phyloP scores from a whole-genome alignment of 2,888 invertebrate species.

The Macrosiphum euphorbiae region DNA sequence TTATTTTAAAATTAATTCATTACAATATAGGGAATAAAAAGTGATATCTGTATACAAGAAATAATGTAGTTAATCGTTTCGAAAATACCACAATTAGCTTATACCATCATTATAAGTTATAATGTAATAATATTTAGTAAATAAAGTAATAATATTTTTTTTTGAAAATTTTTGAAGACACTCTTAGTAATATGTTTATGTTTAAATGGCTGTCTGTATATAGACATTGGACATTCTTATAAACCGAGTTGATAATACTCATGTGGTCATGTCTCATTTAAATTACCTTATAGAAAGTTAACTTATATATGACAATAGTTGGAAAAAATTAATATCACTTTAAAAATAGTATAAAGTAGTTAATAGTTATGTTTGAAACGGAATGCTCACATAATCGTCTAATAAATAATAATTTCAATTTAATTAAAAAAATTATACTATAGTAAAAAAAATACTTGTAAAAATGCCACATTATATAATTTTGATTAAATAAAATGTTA shows the following conservation, averaged over 20 bases:
- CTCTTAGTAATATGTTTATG: not conserved
- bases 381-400: not conserved
- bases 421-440: not conserved
- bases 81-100: not conserved
- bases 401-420: not conserved
- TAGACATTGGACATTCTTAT: not conserved
- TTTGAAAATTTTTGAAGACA: not conserved
- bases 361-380: not conserved
- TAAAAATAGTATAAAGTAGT: not conserved
- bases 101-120: not conserved
- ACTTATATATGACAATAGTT: not conserved
- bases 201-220: not conserved
- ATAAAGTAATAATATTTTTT: not conserved
- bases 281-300: not conserved
- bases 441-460: not conserved
- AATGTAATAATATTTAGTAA: not conserved
- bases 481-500: not conserved
- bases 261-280: not conserved
- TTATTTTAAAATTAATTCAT: not conserved
- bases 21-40: not conserved
- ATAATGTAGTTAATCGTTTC: not conserved
- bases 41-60: not conserved
- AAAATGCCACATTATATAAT: not conserved
- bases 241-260: not conserved
- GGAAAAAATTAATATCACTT: not conserved